These are phyloP conservation scores for Amblyopsis rosae DNA, from an alignment of 2,113 vertebrate genomes.

Conservation along the genomic window DNA sequence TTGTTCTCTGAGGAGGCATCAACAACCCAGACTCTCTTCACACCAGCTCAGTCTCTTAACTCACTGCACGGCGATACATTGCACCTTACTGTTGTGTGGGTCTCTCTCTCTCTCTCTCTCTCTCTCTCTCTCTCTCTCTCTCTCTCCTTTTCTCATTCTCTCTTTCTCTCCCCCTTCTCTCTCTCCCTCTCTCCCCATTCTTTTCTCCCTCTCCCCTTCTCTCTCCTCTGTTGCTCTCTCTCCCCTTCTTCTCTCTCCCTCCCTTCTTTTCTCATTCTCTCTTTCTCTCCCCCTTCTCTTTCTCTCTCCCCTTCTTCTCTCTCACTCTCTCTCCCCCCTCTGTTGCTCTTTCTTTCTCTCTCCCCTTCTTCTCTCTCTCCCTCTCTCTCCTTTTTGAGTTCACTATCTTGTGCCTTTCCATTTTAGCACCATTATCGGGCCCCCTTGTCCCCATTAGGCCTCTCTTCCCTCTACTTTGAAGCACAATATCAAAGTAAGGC, in stretches of 20 bases:
- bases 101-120: background rate
- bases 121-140: background rate
- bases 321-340: background rate
- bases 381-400: background rate
- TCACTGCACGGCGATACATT: background rate
- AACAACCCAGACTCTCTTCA: conserved; percentile 49
- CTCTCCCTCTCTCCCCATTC: background rate
- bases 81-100: too few relatives aligned
- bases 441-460: conserved; percentile 6
- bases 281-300: background rate
- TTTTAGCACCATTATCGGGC: conserved; percentile 13
- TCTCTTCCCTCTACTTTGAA: conserved; percentile 50
- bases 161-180: background rate
- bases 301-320: background rate
- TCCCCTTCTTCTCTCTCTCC: background rate
- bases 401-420: background rate
- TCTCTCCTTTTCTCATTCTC: conserved; percentile 7
- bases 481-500: conserved; percentile 51
- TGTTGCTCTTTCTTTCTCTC: background rate
- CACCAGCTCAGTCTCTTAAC: conserved; percentile 29
- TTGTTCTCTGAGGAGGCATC: conserved; percentile 55
- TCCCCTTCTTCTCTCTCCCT: background rate
- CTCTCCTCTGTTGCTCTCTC: background rate
- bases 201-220: background rate
- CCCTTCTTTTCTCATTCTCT: conserved; percentile 2